Evolutionary conservation across 2,888 invertebrate genomes (phyloP), one percentile per base, ranked within the genome.

Genomic region (Drosophila subquinaria): DNA sequence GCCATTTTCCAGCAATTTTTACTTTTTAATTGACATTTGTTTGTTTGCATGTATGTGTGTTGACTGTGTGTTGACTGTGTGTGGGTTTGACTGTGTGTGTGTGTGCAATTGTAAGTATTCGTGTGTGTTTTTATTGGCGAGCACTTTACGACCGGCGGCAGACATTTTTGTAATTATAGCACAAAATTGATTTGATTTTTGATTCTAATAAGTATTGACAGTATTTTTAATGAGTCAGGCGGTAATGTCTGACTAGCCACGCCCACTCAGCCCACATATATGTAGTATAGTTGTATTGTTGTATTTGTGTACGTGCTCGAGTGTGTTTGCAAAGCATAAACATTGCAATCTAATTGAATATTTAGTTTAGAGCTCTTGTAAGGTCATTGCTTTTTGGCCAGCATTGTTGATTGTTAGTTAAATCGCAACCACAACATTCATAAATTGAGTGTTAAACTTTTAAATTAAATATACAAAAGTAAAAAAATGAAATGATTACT

Each of bases 11-110:
- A 79, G 87, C 89, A 83, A 86, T 86, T 88, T 86, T 86, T 86
- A 83, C 83, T 88, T 88, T 88, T 86, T 86, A 86, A 86, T 86
- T 86, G 85, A 88, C 89, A 86, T 83, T 86, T 86, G 89, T 88
- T 86, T 88, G 78, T 70, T 66, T 51, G 15, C 66, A 15, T 63
- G 42, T 56, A 15, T 63, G 42, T 56, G 8, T 62, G 9, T 40
- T 40, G n/a, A n/a, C n/a, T 38, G 11, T 20, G 27, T 65, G 30
- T 70, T 35, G 9, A 20, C 15, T 38, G 36, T 70, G 8, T 62
- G 11, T 62, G 50, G 50, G 40, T 30, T n/a, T 40, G n/a, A n/a
- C n/a, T 38, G 11, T 20, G 27, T 66, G 30, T 70, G 10, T 62
- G 11, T 62, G 45, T 52, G 43, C 17, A 61, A 67, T 67, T 63